Evolutionary conservation across 2,888 invertebrate genomes (phyloP), one percentile per base, ranked within the genome.

Genomic region (Nasonovia ribisnigri): DNA sequence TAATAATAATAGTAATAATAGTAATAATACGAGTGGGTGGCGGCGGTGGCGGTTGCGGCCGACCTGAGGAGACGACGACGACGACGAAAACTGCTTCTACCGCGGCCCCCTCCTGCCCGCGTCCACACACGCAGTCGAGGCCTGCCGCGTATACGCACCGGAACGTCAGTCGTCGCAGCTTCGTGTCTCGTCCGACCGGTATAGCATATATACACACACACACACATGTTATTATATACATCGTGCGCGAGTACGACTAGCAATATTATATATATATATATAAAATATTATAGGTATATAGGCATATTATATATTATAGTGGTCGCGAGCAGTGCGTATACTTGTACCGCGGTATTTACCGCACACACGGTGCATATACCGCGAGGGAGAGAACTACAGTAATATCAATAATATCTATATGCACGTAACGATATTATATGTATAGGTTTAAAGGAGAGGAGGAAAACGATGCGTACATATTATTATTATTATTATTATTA

Each of bases 121-220:
- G n/a, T n/a, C 6, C 13, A 0, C 36, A 51, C 43, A 4, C 13
- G 11, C 67, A 6, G 67, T 67, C 67, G n/a, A 67, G 67, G n/a
- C 16, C 36, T 67, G 67, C 1, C 67, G 20, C 16, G 67, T 6
- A 10, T 46, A 20, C 46, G 87, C 48, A 87, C 87, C 87, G 36
- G 13, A 48, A 60, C 90, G 24, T 46, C 29, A 48, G 54, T 36
- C 36, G 36, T 67, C 46, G 43, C n/a, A 29, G 29, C 88, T 43
- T 89, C 89, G 43, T 13, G 43, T 42, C 89, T 90, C 48, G 67
- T 77, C 77, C 90, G 48, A 77, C 90, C 46, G 67, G 84, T 84
- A 84, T 26, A 3, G 26, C 60, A 67, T 16, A n/a, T 48, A n/a
- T 20, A 26, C 8, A 86, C 46, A 42, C 20, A 77, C 42, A 42